phyloP scores from a whole-genome alignment of 1,140 invertebrate species.

The Drosophila busckii region DNA sequence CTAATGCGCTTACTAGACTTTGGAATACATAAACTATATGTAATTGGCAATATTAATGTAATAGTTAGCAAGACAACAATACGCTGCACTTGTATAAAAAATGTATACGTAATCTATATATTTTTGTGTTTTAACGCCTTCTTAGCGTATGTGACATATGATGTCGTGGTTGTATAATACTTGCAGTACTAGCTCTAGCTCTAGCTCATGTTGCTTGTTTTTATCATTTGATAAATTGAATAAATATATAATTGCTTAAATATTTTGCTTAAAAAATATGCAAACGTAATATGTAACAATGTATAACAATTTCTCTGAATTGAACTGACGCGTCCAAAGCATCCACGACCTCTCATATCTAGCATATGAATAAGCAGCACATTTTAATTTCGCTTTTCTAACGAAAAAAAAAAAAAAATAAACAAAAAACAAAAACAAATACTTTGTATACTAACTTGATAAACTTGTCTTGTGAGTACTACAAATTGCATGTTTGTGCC shows the following conservation, averaged over 20 bases:
- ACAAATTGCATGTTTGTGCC: constrained; percentile 69
- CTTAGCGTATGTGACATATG: constrained; percentile 65
- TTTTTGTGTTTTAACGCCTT: constrained; percentile 23
- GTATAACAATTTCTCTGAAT: constrained; percentile 26
- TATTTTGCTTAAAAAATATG: constrained; percentile 58
- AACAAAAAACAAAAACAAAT: too few species aligned
- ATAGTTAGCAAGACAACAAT: too few species aligned
- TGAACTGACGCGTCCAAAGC: constrained; percentile 47
- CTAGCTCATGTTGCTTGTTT: constrained; percentile 39
- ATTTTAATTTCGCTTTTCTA: constrained; percentile 1
- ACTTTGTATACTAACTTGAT: too few species aligned
- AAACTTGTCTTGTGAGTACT: constrained; percentile 35
- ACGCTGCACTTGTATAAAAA: constrained; percentile 14
- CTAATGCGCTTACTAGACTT: constrained; percentile 59
- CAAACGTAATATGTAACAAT: constrained; percentile 62
- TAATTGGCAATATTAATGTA: constrained; percentile 57
- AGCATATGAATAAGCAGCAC: constrained; percentile 45
- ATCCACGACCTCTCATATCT: constrained; percentile 78
- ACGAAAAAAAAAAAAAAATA: too few species aligned
- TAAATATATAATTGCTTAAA: constrained; percentile 63
- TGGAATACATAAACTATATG: too few species aligned
- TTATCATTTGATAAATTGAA: constrained; percentile 11
- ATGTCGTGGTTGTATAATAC: constrained; percentile 63
- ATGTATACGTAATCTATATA: constrained; percentile 14
- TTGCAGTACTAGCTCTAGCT: constrained; percentile 63